phyloP scores from a whole-genome alignment of 1,140 invertebrate genomes.

The Panonychus citri region DNA sequence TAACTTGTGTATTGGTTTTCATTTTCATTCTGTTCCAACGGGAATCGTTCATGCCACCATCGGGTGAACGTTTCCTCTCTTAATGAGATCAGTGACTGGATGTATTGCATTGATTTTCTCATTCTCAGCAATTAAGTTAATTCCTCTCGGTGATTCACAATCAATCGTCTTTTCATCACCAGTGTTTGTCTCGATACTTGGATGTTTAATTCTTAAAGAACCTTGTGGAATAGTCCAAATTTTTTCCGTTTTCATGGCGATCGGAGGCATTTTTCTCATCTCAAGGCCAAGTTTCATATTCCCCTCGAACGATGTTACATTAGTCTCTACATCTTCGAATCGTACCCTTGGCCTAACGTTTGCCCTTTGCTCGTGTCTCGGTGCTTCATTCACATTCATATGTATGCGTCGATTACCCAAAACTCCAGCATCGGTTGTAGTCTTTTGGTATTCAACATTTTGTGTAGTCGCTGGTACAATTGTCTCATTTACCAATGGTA shows the following conservation, averaged over 20 bases:
- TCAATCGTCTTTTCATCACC: conserved; percentile 34
- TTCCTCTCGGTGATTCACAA: conserved; percentile 31
- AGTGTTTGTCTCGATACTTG: conserved; percentile 28
- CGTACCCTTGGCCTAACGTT: background rate
- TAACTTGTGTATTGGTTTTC: background rate
- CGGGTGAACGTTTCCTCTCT: background rate
- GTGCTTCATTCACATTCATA: conserved; percentile 41
- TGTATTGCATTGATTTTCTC: background rate
- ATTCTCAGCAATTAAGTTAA: conserved; percentile 25
- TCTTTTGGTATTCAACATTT: conserved; percentile 28
- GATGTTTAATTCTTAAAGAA: conserved; percentile 29
- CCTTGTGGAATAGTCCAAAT: conserved; percentile 29
- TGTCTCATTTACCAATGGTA: conserved; percentile 38
- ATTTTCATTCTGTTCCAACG: no score
- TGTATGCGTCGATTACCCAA: conserved; percentile 55
- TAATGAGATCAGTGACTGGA: background rate
- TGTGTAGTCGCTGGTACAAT: conserved; percentile 1
- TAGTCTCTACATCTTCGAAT: background rate
- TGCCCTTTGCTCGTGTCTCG: background rate
- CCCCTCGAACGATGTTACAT: background rate
- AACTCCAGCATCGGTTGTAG: conserved; percentile 61
- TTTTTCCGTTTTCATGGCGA: conserved; percentile 24
- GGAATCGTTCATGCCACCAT: background rate
- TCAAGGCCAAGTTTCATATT: conserved; percentile 22
- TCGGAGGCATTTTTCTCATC: conserved; percentile 28